Conservation (phyloP, 2,888 invertebrate genomes). For the Chloroclysta siterata region DNA sequence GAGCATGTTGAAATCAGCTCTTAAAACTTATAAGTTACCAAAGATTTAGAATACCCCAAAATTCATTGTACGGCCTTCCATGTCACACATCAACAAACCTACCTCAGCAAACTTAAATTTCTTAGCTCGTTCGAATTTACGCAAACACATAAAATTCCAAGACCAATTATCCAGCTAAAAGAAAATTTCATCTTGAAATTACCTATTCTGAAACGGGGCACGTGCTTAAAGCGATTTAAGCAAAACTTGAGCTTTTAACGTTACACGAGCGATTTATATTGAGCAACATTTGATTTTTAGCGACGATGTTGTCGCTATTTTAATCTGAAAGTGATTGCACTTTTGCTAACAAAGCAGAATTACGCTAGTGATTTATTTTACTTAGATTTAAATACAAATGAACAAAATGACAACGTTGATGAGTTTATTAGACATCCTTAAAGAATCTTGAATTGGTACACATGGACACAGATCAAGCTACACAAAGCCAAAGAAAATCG, state of each 20-base stretch:
- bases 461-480: no score
- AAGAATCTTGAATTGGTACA: no score
- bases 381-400: no score
- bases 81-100: neutral
- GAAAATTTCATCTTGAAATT: conserved; percentile 57
- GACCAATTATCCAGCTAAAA: conserved; percentile 58
- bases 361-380: no score
- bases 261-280: conserved; percentile 17
- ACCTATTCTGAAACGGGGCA: conserved; percentile 58
- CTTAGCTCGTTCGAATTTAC: conserved; percentile 54
- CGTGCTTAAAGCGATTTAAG: conserved; percentile 54
- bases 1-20: no score
- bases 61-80: conserved; percentile 3
- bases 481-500: no score
- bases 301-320: neutral
- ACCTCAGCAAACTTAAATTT: conserved; percentile 46
- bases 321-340: no score
- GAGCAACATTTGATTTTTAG: conserved; percentile 12
- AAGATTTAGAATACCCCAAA: no score
- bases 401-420: no score
- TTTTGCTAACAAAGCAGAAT: neutral
- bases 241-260: conserved; percentile 44
- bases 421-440: no score
- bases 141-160: conserved; percentile 59
- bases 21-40: no score